These are phyloP conservation scores for Drosophila kanapiae DNA, from an alignment of 1,140 invertebrate species.

Conservation along the genomic window DNA sequence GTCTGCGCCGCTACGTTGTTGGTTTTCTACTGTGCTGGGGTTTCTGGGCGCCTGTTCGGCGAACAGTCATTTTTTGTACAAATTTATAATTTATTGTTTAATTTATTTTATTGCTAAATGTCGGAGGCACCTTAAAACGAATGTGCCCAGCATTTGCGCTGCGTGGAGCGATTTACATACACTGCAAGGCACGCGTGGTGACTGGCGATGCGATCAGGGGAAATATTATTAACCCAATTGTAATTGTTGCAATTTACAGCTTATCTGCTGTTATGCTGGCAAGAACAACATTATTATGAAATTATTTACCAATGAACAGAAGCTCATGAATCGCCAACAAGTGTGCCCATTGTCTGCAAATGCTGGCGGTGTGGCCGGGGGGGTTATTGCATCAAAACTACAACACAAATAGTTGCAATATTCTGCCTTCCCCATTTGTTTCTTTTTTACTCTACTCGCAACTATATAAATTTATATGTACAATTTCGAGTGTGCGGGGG, in stretches of 20 bases:
- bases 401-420: conserved; percentile 79
- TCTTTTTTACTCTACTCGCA: conserved; percentile 39
- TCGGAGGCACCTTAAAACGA: conserved; percentile 33
- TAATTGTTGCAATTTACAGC: conserved; percentile 76
- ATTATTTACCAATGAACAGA: conserved; percentile 83
- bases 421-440: conserved; percentile 49
- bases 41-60: conserved; percentile 72
- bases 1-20: conserved; percentile 9
- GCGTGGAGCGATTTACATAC: conserved; percentile 14
- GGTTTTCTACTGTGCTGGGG: conserved; percentile 3
- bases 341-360: conserved; percentile 53
- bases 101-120: conserved; percentile 83
- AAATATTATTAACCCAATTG: conserved; percentile 80
- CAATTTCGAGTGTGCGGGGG: conserved; percentile 24
- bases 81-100: conserved; percentile 85
- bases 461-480: conserved; percentile 42
- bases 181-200: conserved; percentile 13
- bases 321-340: conserved; percentile 78
- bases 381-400: conserved; percentile 62
- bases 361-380: neutral
- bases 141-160: conserved; percentile 17
- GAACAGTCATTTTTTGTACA: conserved; percentile 83
- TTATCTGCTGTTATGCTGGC: conserved; percentile 73
- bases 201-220: conserved; percentile 14
- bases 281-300: conserved; percentile 84